Evolutionary conservation across 53 echinoderm and acorn worm genomes (phyloP), one percentile per base, ranked within the genome.

Genomic region (Holothuria leucospilota): DNA sequence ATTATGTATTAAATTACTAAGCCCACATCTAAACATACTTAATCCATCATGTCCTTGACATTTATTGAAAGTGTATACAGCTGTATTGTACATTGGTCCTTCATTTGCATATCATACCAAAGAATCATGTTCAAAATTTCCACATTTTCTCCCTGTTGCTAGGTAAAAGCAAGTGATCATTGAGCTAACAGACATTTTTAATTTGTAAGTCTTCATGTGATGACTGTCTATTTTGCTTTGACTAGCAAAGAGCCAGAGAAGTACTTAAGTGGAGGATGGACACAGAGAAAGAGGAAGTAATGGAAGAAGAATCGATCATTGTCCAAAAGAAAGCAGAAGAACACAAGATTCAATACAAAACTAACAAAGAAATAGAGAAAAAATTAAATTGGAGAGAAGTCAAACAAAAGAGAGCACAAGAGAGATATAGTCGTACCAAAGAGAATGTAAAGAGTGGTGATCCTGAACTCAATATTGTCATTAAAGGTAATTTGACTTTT

Each of bases 191-290:
- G 18, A 56, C 15, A 56, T 16, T 56, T 56, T 56, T 13, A 56
- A 56, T 16, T 10, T 16, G 4, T 56, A 16, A 0, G 5, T 56
- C 1, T 15, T 56, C 18, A 46, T 46, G 46, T 7, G 11, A 46
- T 8, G 8, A 9, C 11, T 46, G 8, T 46, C 18, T 80, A 0
- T 21, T 38, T 60, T 80, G 60, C 24, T 62, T 65, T 41, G 20
- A 16, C 53, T 78, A 97, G 98, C 93, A 91, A 71, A 77, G 92
- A 65, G 98, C 98, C 42, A 95, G 83, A 49, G 98, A 97, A 85
- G 98, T 97, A 6, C 18, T 95, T 8, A 95, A 78, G 60, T 95
- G 93, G 93, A 87, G 98, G 21, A 81, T 87, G 87, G 93, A 95
- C 34, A 28, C 56, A 18, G 86, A 82, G 26, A 71, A 92, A 40